Percentiles rank a stretch among this genome's conserved stretches.
These are phyloP conservation scores for Lysiphlebus fabarum DNA, from an alignment of 1,140 invertebrate species.

Conservation along the genomic window DNA sequence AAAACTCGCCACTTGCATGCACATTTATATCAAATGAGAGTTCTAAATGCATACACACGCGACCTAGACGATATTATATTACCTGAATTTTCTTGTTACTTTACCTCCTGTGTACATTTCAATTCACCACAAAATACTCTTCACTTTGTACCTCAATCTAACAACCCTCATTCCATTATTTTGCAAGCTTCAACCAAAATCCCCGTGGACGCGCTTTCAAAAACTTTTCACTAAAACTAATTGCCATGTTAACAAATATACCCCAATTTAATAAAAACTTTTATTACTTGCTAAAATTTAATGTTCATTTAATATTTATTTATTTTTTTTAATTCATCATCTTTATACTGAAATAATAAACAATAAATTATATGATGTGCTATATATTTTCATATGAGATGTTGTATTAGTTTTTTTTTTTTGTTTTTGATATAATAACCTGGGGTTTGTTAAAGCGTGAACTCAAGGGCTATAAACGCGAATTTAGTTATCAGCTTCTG, in stretches of 20 bases:
- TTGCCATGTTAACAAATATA: constrained; percentile 9
- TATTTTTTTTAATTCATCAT: neutral
- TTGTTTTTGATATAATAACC: neutral
- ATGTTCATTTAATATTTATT: constrained; percentile 2
- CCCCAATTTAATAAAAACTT: constrained; percentile 17
- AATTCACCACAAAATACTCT: constrained; percentile 24
- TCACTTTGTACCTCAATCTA: constrained; percentile 15
- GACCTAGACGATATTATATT: constrained; percentile 6
- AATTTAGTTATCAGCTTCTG: constrained; percentile 45
- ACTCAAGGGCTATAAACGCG: constrained; percentile 39
- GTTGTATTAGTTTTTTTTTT: neutral
- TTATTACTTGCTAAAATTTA: neutral
- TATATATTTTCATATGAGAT: constrained; percentile 7
- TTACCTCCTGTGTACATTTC: constrained; percentile 24
- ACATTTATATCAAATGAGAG: constrained; percentile 5
- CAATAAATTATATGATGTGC: no score
- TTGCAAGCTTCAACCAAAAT: neutral
- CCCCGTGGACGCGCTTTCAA: neutral
- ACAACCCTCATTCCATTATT: constrained; percentile 9
- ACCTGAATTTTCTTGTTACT: constrained; percentile 9
- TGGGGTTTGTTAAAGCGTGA: constrained; percentile 24
- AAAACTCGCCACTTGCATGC: constrained; percentile 20
- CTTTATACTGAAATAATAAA: neutral
- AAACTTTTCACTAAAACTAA: constrained; percentile 25
- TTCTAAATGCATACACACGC: neutral